Conservation (phyloP, 37 sponge, comb jelly and placozoan species). For the Amphimedon queenslandica region DNA sequence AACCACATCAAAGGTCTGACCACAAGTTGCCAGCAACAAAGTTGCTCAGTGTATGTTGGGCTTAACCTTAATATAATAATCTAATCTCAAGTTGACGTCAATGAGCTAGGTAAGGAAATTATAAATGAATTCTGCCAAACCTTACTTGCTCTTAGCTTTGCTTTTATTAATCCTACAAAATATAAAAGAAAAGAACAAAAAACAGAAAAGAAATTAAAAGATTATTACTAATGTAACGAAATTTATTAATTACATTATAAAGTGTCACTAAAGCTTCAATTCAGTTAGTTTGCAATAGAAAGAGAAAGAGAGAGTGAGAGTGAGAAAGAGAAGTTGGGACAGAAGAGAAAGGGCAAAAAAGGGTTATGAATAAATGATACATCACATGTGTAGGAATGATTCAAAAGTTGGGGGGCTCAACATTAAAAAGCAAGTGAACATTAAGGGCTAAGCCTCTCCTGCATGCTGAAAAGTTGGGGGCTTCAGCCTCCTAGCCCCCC, state of each 20-base stretch:
- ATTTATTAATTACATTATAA: constrained; percentile 33
- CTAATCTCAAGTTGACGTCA: constrained; percentile 72
- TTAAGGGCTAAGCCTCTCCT: too few species aligned
- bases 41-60: too few species aligned
- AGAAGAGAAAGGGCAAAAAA: neutral
- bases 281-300: constrained; percentile 55
- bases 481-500: too few species aligned
- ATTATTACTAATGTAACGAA: too few species aligned
- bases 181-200: neutral
- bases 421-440: too few species aligned
- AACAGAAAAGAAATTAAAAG: too few species aligned
- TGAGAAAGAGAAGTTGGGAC: neutral
- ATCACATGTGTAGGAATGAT: too few species aligned
- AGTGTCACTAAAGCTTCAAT: constrained; percentile 16
- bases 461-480: too few species aligned
- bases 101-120: constrained; percentile 54
- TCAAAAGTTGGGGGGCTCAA: too few species aligned
- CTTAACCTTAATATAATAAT: constrained; percentile 72
- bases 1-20: too few species aligned
- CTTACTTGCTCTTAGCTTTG: constrained; percentile 28
- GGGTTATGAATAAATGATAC: neutral
- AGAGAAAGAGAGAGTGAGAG: too few species aligned
- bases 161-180: constrained; percentile 21
- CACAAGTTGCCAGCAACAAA: too few species aligned
- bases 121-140: constrained; percentile 31